A percentile compares a stretch with the other conserved stretches of the same genome.
Evolutionary conservation across 2,888 invertebrate species (phyloP).

Genomic region (Vesta saturnalis): DNA sequence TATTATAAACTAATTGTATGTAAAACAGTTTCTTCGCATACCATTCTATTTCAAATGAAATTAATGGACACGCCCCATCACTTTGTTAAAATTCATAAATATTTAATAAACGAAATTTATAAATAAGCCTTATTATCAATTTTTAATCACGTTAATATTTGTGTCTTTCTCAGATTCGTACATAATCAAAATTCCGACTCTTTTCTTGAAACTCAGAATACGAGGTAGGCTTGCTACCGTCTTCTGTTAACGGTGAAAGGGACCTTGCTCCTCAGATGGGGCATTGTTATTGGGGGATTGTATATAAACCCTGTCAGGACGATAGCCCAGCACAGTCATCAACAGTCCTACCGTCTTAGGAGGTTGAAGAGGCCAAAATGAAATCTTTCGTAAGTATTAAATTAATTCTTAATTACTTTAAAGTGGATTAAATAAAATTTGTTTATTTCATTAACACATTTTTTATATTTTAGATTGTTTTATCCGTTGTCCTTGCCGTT

Average conservation of each 20-base stretch:
- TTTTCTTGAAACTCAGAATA: constrained; percentile 6
- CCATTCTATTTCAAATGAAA: background rate
- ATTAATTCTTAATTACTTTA: background rate
- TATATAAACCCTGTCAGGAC: constrained; percentile 55
- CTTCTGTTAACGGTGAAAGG: constrained; percentile 54
- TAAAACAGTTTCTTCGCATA: background rate
- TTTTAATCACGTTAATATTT: background rate
- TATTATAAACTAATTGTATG: no score
- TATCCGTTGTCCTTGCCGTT: constrained; percentile 43
- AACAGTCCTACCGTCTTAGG: constrained; percentile 60
- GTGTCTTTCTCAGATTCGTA: background rate
- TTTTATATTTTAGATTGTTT: constrained; percentile 40
- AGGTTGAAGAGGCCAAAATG: constrained; percentile 57
- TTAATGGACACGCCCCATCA: background rate
- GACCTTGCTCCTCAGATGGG: constrained; percentile 59
- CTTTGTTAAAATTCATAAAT: background rate
- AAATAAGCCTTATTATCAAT: background rate
- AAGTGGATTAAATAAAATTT: background rate
- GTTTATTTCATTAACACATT: no score
- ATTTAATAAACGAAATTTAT: background rate
- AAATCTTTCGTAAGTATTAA: constrained; percentile 57
- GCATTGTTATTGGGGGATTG: constrained; percentile 52
- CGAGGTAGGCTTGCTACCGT: constrained; percentile 21
- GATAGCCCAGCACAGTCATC: constrained; percentile 51
- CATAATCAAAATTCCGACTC: background rate